Evolutionary conservation across 2,113 vertebrate genomes (phyloP).

Genomic region (Tringa solitaria): DNA sequence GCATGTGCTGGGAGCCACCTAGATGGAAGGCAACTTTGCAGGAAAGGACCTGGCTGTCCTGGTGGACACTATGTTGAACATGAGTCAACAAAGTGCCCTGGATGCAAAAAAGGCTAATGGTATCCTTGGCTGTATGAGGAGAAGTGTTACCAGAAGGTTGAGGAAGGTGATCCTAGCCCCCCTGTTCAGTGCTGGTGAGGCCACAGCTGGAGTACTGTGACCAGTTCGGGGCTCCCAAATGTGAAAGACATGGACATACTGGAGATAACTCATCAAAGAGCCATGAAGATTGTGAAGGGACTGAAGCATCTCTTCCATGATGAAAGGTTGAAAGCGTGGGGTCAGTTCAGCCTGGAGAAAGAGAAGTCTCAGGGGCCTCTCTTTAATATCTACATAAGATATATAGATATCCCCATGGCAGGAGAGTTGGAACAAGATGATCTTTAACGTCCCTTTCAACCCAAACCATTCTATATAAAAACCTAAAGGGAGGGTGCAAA

Average conservation of each 20-base stretch:
- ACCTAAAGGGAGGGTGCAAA: background rate
- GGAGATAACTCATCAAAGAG: background rate
- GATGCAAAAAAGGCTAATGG: background rate
- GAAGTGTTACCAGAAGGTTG: background rate
- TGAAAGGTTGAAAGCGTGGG: background rate
- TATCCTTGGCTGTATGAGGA: background rate
- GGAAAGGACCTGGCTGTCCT: background rate
- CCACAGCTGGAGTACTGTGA: background rate
- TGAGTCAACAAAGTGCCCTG: background rate
- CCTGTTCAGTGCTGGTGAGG: background rate
- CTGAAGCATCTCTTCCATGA: background rate
- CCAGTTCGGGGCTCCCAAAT: background rate
- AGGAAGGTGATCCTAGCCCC: background rate
- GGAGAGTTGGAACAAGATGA: too few species aligned
- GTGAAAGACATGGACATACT: background rate
- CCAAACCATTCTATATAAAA: background rate
- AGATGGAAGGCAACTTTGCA: background rate
- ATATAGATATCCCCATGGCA: too few species aligned
- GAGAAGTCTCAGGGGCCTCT: background rate
- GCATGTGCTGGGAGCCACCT: background rate
- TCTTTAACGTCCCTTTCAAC: too few species aligned
- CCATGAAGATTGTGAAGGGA: background rate
- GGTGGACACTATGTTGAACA: background rate
- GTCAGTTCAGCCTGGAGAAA: background rate
- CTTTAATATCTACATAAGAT: background rate